These are phyloP conservation scores for Zaprionus bogoriensis DNA, from an alignment of 2,888 invertebrate species.

Conservation along the genomic window DNA sequence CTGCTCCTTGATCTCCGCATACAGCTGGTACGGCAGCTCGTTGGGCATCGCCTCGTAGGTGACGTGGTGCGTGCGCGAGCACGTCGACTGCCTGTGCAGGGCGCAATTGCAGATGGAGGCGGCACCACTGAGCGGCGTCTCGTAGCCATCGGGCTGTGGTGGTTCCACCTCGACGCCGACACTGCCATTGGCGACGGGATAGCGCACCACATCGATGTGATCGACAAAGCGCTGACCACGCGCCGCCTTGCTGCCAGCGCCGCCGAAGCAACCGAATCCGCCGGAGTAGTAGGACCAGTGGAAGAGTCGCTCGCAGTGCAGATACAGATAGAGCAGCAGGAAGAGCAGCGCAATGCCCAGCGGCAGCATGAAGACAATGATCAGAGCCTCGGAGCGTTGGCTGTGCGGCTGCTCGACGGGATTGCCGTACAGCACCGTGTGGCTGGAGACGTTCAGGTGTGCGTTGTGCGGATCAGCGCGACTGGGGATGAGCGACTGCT, in stretches of 20 bases:
- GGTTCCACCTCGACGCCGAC: constrained; percentile 33
- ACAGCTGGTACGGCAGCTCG: constrained; percentile 72
- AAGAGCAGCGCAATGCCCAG: constrained; percentile 80
- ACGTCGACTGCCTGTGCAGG: constrained; percentile 47
- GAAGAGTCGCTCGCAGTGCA: constrained; percentile 81
- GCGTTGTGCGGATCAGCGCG: constrained; percentile 9
- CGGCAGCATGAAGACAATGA: constrained; percentile 81
- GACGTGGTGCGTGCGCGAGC: constrained; percentile 69
- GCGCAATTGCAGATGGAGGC: constrained; percentile 76
- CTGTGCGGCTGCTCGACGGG: constrained; percentile 76
- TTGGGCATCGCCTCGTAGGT: constrained; percentile 76
- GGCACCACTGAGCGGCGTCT: constrained; percentile 74
- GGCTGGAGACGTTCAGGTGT: constrained; percentile 62
- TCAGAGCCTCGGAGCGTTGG: constrained; percentile 78
- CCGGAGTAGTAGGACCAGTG: constrained; percentile 79
- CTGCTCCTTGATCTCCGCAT: constrained; percentile 77
- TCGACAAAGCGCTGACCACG: constrained; percentile 59
- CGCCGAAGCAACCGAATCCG: constrained; percentile 52
- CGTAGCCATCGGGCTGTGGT: constrained; percentile 67
- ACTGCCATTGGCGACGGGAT: constrained; percentile 48
- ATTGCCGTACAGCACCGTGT: constrained; percentile 74
- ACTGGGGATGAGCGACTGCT: constrained; percentile 1
- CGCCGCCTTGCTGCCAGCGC: constrained; percentile 33
- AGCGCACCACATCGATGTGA: constrained; percentile 78
- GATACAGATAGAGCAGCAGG: constrained; percentile 79